Percentiles rank a stretch among this genome's conserved stretches.
These are phyloP conservation scores for Pemphredon lugubris DNA, from an alignment of 2,888 invertebrate species.

Conservation along the genomic window DNA sequence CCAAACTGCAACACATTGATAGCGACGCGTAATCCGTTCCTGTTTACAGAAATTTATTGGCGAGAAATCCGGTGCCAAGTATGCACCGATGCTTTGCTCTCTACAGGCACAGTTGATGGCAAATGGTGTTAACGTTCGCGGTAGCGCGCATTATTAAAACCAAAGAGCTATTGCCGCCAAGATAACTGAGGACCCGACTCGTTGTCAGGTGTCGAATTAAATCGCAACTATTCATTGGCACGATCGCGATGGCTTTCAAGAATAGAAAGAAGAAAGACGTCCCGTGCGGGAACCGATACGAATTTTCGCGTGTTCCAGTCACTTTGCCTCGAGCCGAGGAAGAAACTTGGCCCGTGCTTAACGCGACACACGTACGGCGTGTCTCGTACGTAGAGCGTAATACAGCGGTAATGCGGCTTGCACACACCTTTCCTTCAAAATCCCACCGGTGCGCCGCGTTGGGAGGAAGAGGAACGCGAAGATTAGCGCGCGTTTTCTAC, in stretches of 20 bases:
- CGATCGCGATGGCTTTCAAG: no score
- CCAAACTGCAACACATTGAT: constrained; percentile 59
- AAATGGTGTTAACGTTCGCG: constrained; percentile 45
- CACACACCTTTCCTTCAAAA: constrained; percentile 28
- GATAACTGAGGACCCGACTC: neutral
- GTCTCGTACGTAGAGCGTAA: no score
- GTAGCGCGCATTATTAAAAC: constrained; percentile 36
- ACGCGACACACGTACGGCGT: no score
- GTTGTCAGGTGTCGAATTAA: neutral
- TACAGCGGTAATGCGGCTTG: constrained; percentile 22
- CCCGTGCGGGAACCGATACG: neutral
- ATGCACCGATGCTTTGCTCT: constrained; percentile 41
- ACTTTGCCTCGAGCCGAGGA: constrained; percentile 16
- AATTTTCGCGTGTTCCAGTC: constrained; percentile 1
- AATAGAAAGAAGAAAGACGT: neutral
- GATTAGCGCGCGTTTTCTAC: constrained; percentile 51
- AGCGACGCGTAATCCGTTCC: constrained; percentile 59
- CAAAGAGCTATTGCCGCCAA: neutral
- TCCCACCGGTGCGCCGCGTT: constrained; percentile 14
- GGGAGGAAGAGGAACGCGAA: constrained; percentile 41
- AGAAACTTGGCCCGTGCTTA: constrained; percentile 8
- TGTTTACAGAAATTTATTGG: constrained; percentile 65
- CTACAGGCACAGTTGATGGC: no score
- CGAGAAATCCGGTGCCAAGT: constrained; percentile 59
- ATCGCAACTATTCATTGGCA: no score